phyloP scores from a whole-genome alignment of 2,888 invertebrate genomes.

The Drosophila melanosoma region DNA sequence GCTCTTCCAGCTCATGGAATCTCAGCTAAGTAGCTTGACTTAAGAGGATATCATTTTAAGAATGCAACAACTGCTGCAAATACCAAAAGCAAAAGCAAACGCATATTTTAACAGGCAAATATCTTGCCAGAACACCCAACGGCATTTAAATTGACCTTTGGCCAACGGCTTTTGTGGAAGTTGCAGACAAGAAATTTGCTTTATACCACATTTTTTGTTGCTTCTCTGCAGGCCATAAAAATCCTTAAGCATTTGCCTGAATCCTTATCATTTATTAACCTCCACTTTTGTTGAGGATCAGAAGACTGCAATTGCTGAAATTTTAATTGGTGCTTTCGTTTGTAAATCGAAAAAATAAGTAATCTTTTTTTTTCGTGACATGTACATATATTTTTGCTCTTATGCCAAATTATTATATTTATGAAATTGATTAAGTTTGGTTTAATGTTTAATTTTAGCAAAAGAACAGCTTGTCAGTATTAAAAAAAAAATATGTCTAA shows the following conservation, averaged over 20 bases:
- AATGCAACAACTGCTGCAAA: constrained; percentile 4
- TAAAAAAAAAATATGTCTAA: not conserved
- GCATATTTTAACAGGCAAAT: not conserved
- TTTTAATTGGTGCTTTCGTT: not conserved
- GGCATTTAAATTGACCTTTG: not conserved
- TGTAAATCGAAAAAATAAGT: not conserved
- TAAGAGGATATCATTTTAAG: not conserved
- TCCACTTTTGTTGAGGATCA: not conserved
- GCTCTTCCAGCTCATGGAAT: not conserved
- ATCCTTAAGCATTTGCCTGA: not conserved
- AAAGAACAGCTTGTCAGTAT: too few relatives aligned
- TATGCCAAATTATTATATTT: not conserved
- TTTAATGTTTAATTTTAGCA: not conserved
- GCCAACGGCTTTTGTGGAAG: not conserved
- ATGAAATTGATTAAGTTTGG: not conserved
- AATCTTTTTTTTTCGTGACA: too few relatives aligned
- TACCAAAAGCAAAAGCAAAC: not conserved
- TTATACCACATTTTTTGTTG: not conserved
- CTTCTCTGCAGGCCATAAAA: not conserved
- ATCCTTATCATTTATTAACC: not conserved
- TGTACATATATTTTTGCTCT: too few relatives aligned
- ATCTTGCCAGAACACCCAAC: not conserved
- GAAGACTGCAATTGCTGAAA: not conserved
- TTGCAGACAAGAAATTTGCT: not conserved
- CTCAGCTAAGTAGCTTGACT: not conserved